Base-by-base conservation (phyloP, 2,888 invertebrate species). In the Atethmia centrago region DNA sequence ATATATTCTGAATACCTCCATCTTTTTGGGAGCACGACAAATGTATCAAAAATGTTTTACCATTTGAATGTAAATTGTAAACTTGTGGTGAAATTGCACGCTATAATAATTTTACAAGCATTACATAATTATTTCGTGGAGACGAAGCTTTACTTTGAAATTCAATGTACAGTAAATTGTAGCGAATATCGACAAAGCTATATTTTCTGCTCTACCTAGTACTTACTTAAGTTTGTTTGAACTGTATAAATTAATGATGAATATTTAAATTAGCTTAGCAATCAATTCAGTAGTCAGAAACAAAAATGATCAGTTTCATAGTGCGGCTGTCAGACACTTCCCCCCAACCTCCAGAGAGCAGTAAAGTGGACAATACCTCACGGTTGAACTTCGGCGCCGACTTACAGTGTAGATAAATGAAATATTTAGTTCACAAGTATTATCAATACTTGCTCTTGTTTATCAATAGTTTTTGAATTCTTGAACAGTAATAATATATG, bases 371-470 rank as follows among this genome's bases (percentile, higher is more conserved):
- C 59, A 51, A 56, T 53, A 45, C 31, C 56, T 66, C 55, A 47
- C 42, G 65, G 45, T 65, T 63, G 25, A 72, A 83, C 71, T 70
- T 67, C 10, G 49, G 21, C 53, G n/a, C 71, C 45, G 51, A 59
- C 71, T 63, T 61, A 58, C 77, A 65, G 19, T 63, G 68, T 49
- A 69, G 68, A 69, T 80, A 71, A 77, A 80, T 83, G 74, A 74
- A 83, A 80, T 71, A 82, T 80, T 80, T 63, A 72, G 71, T 80
- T 80, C 53, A 49, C 71, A 77, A 84, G 84, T 71, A 83, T 83
- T 84, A 80, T 69, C 71, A 74, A 80, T 83, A 83, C 76, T 83
- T 64, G 71, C 58, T 65, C 65, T 58, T 84, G 68, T 77, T 71
- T 69, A 73, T 63, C 64, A 74, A 69, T 77, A 80, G 80, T 74